phyloP scores from a whole-genome alignment of 2,888 invertebrate species.

The Antheraea assamensis region DNA sequence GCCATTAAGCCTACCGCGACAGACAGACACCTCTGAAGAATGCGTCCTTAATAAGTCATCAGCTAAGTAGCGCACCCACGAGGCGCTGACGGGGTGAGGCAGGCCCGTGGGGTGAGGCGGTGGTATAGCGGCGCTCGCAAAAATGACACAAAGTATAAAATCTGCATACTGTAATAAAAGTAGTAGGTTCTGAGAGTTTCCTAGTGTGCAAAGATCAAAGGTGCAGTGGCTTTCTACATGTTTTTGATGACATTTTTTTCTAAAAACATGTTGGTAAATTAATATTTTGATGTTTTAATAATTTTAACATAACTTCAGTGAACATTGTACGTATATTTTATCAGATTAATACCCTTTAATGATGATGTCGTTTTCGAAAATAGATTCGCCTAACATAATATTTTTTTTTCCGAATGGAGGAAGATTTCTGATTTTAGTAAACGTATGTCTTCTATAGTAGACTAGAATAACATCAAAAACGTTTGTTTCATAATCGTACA shows the following conservation, averaged over 20 bases:
- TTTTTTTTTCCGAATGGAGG: no score
- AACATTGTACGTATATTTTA: neutral
- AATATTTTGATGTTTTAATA: neutral
- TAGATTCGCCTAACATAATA: neutral
- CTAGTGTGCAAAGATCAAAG: conserved; percentile 67
- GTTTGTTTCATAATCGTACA: neutral
- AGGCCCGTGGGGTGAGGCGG: conserved; percentile 28
- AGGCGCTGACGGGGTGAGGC: conserved; percentile 37
- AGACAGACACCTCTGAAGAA: conserved; percentile 81
- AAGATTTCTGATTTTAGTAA: no score
- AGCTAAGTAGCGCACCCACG: conserved; percentile 74
- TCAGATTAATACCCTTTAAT: neutral
- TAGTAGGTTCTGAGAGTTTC: conserved; percentile 71
- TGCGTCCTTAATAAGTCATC: conserved; percentile 82
- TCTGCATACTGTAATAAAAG: conserved; percentile 76
- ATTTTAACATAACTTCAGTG: neutral
- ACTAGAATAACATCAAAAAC: neutral
- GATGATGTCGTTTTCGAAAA: neutral
- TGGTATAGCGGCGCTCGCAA: conserved; percentile 60
- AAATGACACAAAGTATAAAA: conserved; percentile 80
- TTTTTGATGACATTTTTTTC: conserved; percentile 38
- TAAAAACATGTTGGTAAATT: conserved; percentile 32
- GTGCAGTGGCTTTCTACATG: conserved; percentile 55
- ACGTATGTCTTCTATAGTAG: neutral
- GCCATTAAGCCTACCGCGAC: conserved; percentile 76